These are phyloP conservation scores for Agrilus planipennis DNA, from an alignment of 1,140 invertebrate genomes.

Conservation along the genomic window DNA sequence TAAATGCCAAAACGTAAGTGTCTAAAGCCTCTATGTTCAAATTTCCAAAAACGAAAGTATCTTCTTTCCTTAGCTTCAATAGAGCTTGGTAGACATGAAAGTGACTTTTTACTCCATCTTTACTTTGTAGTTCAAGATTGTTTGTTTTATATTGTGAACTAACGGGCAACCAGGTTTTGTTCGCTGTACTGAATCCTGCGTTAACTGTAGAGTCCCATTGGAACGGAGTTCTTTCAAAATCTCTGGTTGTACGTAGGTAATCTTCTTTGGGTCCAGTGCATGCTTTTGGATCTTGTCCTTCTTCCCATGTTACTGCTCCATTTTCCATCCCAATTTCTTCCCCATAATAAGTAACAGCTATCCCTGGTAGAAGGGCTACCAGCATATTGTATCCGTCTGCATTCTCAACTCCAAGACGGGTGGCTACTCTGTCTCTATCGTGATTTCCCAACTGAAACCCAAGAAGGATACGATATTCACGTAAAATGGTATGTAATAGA, in stretches of 20 bases:
- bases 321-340: conserved; percentile 64
- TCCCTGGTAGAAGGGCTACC: conserved; percentile 45
- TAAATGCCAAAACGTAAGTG: not conserved
- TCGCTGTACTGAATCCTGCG: conserved; percentile 38
- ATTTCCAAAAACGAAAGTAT: not conserved
- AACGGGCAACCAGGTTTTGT: conserved; percentile 51
- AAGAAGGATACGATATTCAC: too few species aligned
- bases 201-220: conserved; percentile 52
- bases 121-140: conserved; percentile 35
- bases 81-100: conserved; percentile 16
- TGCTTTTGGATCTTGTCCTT: conserved; percentile 38
- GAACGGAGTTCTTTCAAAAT: conserved; percentile 50
- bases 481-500: too few species aligned
- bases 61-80: not conserved
- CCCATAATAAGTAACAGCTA: conserved; percentile 48
- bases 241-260: conserved; percentile 22
- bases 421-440: conserved; percentile 38
- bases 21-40: not conserved
- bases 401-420: conserved; percentile 31
- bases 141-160: conserved; percentile 42
- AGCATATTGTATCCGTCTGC: conserved; percentile 42
- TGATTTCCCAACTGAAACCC: conserved; percentile 38
- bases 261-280: conserved; percentile 13
- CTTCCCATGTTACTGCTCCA: conserved; percentile 37
- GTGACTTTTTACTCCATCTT: conserved; percentile 13